Percentiles rank a stretch among this genome's conserved stretches.
These are phyloP conservation scores for Melolontha melolontha DNA, from an alignment of 2,888 invertebrate genomes.

Conservation along the genomic window DNA sequence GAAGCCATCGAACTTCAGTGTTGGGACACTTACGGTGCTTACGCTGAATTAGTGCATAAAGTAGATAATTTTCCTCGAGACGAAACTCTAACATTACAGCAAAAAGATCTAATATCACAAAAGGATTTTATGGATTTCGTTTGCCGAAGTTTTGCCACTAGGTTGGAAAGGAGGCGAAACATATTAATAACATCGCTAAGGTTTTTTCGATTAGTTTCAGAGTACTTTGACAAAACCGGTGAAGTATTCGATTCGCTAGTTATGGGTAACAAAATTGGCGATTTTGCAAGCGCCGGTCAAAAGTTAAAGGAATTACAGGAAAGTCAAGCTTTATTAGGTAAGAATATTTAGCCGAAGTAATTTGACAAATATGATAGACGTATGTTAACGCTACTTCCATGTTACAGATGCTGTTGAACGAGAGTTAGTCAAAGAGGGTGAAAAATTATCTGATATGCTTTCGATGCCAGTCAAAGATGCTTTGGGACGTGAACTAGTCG, in stretches of 20 bases:
- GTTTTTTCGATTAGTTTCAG: slow-evolving; percentile 81
- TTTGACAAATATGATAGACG: neutral
- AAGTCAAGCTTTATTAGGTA: slow-evolving; percentile 73
- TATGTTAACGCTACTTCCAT: slow-evolving; percentile 19
- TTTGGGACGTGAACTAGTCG: slow-evolving; percentile 75
- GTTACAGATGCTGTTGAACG: slow-evolving; percentile 74
- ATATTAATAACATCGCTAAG: slow-evolving; percentile 80
- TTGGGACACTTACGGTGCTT: slow-evolving; percentile 82
- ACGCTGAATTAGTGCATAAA: slow-evolving; percentile 81
- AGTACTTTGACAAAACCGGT: slow-evolving; percentile 77
- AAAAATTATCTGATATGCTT: slow-evolving; percentile 81
- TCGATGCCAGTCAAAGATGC: slow-evolving; percentile 85
- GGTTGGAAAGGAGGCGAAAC: slow-evolving; percentile 79
- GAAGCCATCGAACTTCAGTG: slow-evolving; percentile 82
- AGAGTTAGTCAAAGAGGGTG: slow-evolving; percentile 79
- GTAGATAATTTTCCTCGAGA: slow-evolving; percentile 72
- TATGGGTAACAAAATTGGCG: slow-evolving; percentile 71
- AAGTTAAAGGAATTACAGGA: slow-evolving; percentile 72
- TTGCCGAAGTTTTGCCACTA: slow-evolving; percentile 80
- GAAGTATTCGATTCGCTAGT: slow-evolving; percentile 76
- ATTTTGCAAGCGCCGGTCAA: slow-evolving; percentile 70
- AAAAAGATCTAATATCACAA: slow-evolving; percentile 77
- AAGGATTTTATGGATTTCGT: slow-evolving; percentile 87
- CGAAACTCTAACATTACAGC: slow-evolving; percentile 62
- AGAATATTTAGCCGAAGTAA: slow-evolving; percentile 48